Evolutionary conservation across 2,888 invertebrate species (phyloP).

Genomic region (Conus canariensis): DNA sequence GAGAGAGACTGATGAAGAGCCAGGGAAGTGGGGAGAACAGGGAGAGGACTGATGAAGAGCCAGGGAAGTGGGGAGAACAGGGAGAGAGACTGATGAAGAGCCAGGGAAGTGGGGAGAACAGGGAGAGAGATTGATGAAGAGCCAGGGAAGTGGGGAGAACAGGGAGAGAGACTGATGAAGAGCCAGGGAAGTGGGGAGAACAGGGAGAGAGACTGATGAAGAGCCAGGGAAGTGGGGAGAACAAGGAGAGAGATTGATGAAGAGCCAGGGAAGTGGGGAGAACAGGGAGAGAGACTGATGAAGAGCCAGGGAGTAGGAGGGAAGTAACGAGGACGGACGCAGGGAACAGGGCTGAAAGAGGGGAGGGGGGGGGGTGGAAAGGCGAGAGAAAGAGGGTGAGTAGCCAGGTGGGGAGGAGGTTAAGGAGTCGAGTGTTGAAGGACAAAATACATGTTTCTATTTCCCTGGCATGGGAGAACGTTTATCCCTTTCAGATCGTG

Average conservation of each 20-base stretch:
- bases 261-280: too few species aligned
- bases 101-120: not conserved
- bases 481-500: too few species aligned
- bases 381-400: not conserved
- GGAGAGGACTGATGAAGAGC: not conserved
- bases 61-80: not conserved
- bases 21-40: too few species aligned
- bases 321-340: not conserved
- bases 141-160: not conserved
- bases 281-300: too few species aligned
- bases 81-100: too few species aligned
- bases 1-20: too few species aligned
- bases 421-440: not conserved
- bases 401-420: not conserved
- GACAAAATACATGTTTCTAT: not conserved
- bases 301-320: too few species aligned
- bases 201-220: too few species aligned
- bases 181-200: too few species aligned
- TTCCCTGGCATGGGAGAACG: too few species aligned
- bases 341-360: not conserved
- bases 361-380: not conserved
- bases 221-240: too few species aligned
- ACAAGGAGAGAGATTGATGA: too few species aligned
- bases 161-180: not conserved
- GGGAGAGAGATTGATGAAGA: not conserved